Percentiles rank a stretch among this genome's conserved stretches.
phyloP scores from a whole-genome alignment of 1,140 invertebrate genomes.

The Brachionus rubens region DNA sequence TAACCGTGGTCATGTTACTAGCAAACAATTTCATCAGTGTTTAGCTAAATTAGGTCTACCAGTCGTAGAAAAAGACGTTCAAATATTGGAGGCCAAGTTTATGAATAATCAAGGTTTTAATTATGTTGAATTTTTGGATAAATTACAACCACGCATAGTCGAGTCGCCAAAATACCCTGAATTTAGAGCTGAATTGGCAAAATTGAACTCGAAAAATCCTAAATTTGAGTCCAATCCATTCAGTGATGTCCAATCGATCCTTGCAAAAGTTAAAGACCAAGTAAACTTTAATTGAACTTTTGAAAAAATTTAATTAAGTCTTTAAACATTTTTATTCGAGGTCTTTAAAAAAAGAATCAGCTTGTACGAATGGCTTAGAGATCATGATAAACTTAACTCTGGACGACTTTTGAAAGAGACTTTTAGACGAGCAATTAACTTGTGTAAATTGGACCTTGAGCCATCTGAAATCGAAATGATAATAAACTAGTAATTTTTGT shows the following conservation, averaged over 20 bases:
- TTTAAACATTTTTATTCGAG: slow-evolving; percentile 49
- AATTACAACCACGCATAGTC: slow-evolving; percentile 50
- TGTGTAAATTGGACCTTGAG: slow-evolving; percentile 55
- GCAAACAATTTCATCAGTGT: slow-evolving; percentile 57
- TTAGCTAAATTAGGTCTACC: slow-evolving; percentile 56
- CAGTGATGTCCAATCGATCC: slow-evolving; percentile 54
- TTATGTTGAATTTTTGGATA: slow-evolving; percentile 51
- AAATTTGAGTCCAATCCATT: slow-evolving; percentile 52
- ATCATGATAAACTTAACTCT: slow-evolving; percentile 59
- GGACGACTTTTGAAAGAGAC: slow-evolving; percentile 56
- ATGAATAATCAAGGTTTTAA: slow-evolving; percentile 58
- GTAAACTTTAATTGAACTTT: slow-evolving; percentile 48
- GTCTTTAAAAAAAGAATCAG: slow-evolving; percentile 56
- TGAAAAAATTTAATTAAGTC: too few species aligned
- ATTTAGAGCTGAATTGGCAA: slow-evolving; percentile 53
- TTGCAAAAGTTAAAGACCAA: slow-evolving; percentile 58
- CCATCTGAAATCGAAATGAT: slow-evolving; percentile 57
- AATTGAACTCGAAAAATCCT: slow-evolving; percentile 51
- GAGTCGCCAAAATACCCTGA: background rate
- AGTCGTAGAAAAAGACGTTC: slow-evolving; percentile 52
- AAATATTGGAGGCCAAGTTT: slow-evolving; percentile 55
- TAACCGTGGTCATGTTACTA: slow-evolving; percentile 58
- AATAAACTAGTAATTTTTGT: slow-evolving; percentile 59
- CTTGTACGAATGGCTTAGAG: slow-evolving; percentile 57
- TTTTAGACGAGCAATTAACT: slow-evolving; percentile 57